A percentile compares a stretch with the other conserved stretches of the same genome.
Evolutionary conservation across 1,140 invertebrate species (phyloP).

Genomic region (Drosophila willistoni): DNA sequence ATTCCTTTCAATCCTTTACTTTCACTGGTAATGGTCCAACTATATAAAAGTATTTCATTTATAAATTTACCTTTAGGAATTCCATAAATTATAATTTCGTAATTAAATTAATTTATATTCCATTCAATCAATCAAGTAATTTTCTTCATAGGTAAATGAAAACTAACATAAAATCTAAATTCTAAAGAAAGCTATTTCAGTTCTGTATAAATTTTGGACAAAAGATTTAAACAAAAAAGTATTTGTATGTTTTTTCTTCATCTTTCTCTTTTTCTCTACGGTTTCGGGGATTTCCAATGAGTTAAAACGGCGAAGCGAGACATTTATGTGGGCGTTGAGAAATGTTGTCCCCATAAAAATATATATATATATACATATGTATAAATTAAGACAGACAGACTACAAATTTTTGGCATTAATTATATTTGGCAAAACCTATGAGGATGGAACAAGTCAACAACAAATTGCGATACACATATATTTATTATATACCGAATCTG

Average conservation of each 20-base stretch:
- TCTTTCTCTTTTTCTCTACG: background rate
- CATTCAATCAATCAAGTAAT: too few species aligned
- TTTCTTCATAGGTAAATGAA: too few species aligned
- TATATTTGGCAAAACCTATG: constrained; percentile 1
- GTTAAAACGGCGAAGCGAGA: background rate
- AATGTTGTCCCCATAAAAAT: constrained; percentile 6
- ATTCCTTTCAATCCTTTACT: too few species aligned
- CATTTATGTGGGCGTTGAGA: background rate
- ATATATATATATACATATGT: constrained; percentile 4
- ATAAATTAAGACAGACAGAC: constrained; percentile 10
- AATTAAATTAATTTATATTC: too few species aligned
- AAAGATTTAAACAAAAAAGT: constrained; percentile 12
- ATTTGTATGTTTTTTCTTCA: background rate
- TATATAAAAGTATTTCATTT: too few species aligned
- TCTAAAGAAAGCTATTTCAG: background rate
- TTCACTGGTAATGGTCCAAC: too few species aligned
- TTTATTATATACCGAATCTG: background rate
- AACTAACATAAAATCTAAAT: background rate
- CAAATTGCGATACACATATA: background rate
- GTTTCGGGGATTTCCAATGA: constrained; percentile 7
- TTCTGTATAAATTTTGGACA: constrained; percentile 7
- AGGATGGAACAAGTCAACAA: constrained; percentile 2
- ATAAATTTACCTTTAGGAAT: too few species aligned
- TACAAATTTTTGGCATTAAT: constrained; percentile 14
- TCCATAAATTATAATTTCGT: too few species aligned